These are phyloP conservation scores for Orchestia grillus DNA, from an alignment of 1,140 invertebrate species.

Conservation along the genomic window DNA sequence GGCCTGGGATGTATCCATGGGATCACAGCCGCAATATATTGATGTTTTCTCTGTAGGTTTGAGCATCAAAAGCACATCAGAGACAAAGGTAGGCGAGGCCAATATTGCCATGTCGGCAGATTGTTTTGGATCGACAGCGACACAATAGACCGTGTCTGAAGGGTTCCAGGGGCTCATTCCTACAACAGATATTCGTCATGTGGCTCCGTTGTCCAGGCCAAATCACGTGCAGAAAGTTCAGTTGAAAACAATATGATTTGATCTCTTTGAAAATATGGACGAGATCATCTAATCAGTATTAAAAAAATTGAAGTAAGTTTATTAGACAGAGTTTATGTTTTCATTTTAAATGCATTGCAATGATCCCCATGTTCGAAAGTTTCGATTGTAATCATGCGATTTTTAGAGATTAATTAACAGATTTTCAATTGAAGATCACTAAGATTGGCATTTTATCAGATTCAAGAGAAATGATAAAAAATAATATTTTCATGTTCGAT, in stretches of 20 bases:
- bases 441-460: too few relatives aligned
- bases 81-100: constrained; percentile 47
- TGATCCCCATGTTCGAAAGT: too few relatives aligned
- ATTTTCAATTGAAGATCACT: too few relatives aligned
- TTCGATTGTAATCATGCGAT: too few relatives aligned
- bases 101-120: constrained; percentile 46
- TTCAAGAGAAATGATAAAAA: too few relatives aligned
- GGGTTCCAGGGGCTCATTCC: background rate
- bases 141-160: background rate
- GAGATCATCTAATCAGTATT: background rate
- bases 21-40: constrained; percentile 27
- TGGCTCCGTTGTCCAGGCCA: background rate
- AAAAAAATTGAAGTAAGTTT: too few relatives aligned
- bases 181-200: background rate
- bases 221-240: background rate
- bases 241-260: background rate
- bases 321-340: too few relatives aligned
- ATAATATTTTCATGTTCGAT: too few relatives aligned
- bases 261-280: background rate
- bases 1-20: background rate
- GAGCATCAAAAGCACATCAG: constrained; percentile 22
- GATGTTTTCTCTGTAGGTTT: constrained; percentile 35
- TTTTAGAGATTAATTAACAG: too few relatives aligned
- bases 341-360: too few relatives aligned
- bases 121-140: constrained; percentile 8